Evolutionary conservation across 2,888 invertebrate species (phyloP), one percentile per base, ranked within the genome.

Genomic region (Oscheius sp.): DNA sequence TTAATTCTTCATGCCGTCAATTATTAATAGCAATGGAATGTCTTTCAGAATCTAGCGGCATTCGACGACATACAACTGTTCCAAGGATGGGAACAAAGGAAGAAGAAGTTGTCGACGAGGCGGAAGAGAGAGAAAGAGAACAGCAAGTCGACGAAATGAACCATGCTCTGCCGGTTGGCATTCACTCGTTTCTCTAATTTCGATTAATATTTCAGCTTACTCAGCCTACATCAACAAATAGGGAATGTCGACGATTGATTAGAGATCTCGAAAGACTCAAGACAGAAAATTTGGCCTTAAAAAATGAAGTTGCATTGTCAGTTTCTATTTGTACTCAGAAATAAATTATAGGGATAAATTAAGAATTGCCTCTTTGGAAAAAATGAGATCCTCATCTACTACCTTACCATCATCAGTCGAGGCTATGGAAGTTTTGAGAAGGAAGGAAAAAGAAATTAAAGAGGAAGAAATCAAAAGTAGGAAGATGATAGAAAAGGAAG

Each of bases 21-120:
- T n/a, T 20, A 4, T 26, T 50, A 17, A 12, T 24, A 26, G 5
- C 4, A 45, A 45, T 17, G 17, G 6, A 45, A 17, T 12, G 5
- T 9, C n/a, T 54, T 75, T 28, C 63, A 76, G 76, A 76, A 49
- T 47, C 24, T 6, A 65, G 33, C 22, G 69, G 68, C 8, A 72
- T 76, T 17, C 72, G 77, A 26, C 67, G 77, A 9, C 77, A 77
- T 44, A 77, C 77, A 8, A 77, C 77, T 9, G 77, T 77, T 6
- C 77, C 77, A 0, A 59, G 77, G 17, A 71, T 74, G 76, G 45
- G 65, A 17, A 32, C 28, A n/a, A 59, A 59, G 44, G 59, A 59
- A 26, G 59, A 59, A 9, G 44, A 44, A 26, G n/a, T n/a, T n/a
- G n/a, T n/a, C 22, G 36, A 36, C 2, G 33, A 38, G 30, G 17